Evolutionary conservation across 2,888 invertebrate genomes (phyloP), one percentile per base, ranked within the genome.

Genomic region (Pristionchus fissidentatus): DNA sequence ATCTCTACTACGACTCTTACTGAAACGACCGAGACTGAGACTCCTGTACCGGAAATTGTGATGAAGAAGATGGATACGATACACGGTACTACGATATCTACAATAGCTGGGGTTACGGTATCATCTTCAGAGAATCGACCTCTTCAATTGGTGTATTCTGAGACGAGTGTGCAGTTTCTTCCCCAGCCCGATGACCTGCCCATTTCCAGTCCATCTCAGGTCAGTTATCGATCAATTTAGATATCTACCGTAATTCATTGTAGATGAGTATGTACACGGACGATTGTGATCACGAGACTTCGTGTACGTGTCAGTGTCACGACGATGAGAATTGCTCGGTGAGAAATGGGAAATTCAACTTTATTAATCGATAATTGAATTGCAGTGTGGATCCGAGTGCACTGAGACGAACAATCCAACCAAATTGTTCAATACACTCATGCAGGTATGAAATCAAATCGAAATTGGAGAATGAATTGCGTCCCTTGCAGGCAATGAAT

Each of bases 11-110:
- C 66, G 3, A 66, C 66, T 66, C 38, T 66, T 38, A 66, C 66
- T 66, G 66, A 66, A 22, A 66, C 66, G 19, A 66, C 66, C n/a
- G 66, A 66, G 66, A 66, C 66, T 3, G 66, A 66, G n/a, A 66
- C 66, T 66, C 66, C 66, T 5, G 29, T 66, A 22, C 38, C 66
- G 38, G 35, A 66, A 38, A 22, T 22, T 32, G 38, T 66, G 26
- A 66, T 38, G 66, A 66, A 66, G 66, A 66, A 66, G 66, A 66
- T 66, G 66, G 5, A 66, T 66, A 66, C 66, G 38, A 66, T 66
- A 38, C 35, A 66, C 22, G 66, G 66, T 66, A 38, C n/a, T n/a
- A n/a, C 1, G 66, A 38, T 7, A 38, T 5, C 3, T 19, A 66
- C n/a, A n/a, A 38, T 19, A 66, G 1, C 0, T 29, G 15, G 66